phyloP scores from a whole-genome alignment of 2,113 vertebrate genomes.

The Trinectes maculatus region DNA sequence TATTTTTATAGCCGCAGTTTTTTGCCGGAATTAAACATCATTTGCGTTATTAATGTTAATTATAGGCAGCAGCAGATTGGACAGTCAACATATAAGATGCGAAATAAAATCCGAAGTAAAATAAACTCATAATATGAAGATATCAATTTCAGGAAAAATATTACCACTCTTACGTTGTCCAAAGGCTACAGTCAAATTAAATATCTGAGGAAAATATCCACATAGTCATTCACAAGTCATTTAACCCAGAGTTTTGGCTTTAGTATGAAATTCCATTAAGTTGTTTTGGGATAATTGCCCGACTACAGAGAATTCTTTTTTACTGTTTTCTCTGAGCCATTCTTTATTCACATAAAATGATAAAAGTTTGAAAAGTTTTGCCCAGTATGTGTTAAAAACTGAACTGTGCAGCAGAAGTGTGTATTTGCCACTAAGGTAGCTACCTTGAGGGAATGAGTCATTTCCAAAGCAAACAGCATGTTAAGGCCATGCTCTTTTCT shows the following conservation, averaged over 20 bases:
- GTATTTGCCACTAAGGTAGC: conserved; percentile 60
- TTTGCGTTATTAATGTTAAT: too few relatives aligned
- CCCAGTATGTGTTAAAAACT: conserved; percentile 48
- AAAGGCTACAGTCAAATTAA: conserved; percentile 23
- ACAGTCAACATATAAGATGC: too few relatives aligned
- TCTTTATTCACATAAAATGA: conserved; percentile 34
- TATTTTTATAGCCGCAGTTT: too few relatives aligned
- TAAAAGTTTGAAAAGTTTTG: conserved; percentile 51
- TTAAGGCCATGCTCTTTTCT: conserved; percentile 63
- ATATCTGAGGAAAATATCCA: conserved; percentile 21
- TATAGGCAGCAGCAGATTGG: too few relatives aligned
- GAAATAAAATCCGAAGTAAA: not conserved
- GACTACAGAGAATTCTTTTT: conserved; percentile 5
- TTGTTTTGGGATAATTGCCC: conserved; percentile 46
- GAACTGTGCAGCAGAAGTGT: conserved; percentile 56
- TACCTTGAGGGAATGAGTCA: conserved; percentile 62
- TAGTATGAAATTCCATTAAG: conserved; percentile 22
- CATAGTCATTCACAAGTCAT: conserved; percentile 19
- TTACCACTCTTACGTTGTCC: conserved; percentile 10
- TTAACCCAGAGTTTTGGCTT: conserved; percentile 34
- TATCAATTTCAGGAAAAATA: conserved; percentile 30
- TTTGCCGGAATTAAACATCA: too few relatives aligned
- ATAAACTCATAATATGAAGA: not conserved
- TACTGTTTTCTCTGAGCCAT: not conserved
- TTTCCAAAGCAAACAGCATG: conserved; percentile 70